Conservation (phyloP, 2,888 invertebrate species). For the Philaethria dido region DNA sequence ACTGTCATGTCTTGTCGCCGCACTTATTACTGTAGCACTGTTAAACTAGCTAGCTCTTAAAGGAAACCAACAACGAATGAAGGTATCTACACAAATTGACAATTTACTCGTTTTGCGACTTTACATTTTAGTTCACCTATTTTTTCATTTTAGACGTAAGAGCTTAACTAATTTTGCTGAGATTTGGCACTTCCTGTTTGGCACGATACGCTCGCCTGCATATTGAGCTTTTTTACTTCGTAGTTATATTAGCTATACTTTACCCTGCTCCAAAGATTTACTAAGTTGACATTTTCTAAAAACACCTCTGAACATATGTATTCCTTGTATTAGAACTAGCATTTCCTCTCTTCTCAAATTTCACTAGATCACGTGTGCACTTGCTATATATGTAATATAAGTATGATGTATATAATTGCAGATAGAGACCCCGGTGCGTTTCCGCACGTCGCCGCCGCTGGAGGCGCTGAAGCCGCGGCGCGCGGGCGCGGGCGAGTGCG, state of each 20-base stretch:
- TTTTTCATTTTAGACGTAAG: neutral
- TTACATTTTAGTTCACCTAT: neutral
- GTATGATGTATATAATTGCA: conserved; percentile 57
- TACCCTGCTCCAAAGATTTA: neutral
- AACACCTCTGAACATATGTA: neutral
- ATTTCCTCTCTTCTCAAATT: neutral
- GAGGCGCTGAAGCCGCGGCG: conserved; percentile 92
- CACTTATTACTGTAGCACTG: conserved; percentile 1
- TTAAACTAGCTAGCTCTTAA: neutral
- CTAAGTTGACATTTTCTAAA: neutral
- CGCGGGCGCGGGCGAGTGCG: conserved; percentile 81
- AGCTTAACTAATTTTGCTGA: conserved; percentile 1
- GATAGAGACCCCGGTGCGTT: conserved; percentile 92
- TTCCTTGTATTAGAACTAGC: neutral
- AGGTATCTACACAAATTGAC: neutral
- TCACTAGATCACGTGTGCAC: neutral
- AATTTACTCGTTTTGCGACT: conserved; percentile 1
- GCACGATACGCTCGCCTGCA: conserved; percentile 1
- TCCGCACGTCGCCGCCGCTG: conserved; percentile 95
- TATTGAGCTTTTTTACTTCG: conserved; percentile 4
- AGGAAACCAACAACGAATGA: neutral
- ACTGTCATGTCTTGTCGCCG: neutral
- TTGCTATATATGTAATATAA: neutral
- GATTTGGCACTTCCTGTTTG: neutral
- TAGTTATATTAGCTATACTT: neutral